These are phyloP conservation scores for Thalassophryne amazonica DNA, from an alignment of 2,797 vertebrate genomes.

Conservation along the genomic window DNA sequence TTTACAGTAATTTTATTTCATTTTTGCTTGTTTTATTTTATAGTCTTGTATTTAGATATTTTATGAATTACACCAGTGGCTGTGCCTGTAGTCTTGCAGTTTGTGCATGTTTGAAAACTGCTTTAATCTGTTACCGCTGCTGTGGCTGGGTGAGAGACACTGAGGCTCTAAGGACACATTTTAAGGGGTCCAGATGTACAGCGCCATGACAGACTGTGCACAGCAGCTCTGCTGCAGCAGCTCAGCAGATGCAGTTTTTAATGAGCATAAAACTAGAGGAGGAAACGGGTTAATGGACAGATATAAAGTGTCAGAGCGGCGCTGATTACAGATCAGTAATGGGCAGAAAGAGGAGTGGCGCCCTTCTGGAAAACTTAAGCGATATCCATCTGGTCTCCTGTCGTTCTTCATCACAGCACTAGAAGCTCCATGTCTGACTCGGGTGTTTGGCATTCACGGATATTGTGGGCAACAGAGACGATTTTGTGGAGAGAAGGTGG, in stretches of 20 bases:
- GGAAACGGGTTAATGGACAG: slow-evolving; percentile 58
- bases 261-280: slow-evolving; percentile 58
- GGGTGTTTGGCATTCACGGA: slow-evolving; percentile 9
- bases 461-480: slow-evolving; percentile 9
- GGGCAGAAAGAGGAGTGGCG: slow-evolving; percentile 18
- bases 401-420: slow-evolving; percentile 8
- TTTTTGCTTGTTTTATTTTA: no score
- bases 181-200: slow-evolving; percentile 61
- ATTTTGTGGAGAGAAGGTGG: slow-evolving; percentile 1
- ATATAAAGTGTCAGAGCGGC: slow-evolving; percentile 50
- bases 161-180: no score
- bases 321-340: slow-evolving; percentile 30
- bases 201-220: slow-evolving; percentile 31
- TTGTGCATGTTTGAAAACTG: no score
- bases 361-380: slow-evolving; percentile 22
- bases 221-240: slow-evolving; percentile 31
- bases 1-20: no score
- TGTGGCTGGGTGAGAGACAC: slow-evolving; percentile 32
- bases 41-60: no score
- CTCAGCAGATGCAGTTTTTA: slow-evolving; percentile 71
- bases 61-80: no score
- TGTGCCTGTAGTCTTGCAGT: no score
- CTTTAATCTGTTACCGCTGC: no score
- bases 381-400: slow-evolving; percentile 10
- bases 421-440: slow-evolving; percentile 9